Conservation (phyloP, 1,140 invertebrate species). For the Lordiphosa collinella region DNA sequence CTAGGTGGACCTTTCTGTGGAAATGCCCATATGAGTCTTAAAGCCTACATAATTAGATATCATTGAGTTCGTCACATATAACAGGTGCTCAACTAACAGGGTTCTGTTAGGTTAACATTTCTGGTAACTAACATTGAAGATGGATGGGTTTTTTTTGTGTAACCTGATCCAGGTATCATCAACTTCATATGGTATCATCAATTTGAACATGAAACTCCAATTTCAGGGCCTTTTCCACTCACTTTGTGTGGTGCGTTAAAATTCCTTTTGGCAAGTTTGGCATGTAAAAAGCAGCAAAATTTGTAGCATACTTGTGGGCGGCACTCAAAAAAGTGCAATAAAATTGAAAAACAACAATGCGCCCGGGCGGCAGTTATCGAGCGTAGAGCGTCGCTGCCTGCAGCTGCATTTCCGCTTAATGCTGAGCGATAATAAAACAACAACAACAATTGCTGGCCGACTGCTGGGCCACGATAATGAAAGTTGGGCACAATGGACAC, state of each 20-base stretch:
- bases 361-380: constrained; percentile 42
- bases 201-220: no score
- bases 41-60: no score
- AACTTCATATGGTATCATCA: no score
- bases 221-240: no score
- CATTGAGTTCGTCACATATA: no score
- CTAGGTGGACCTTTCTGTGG: no score
- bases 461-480: constrained; percentile 59
- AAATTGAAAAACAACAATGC: constrained; percentile 18
- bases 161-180: no score
- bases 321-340: constrained; percentile 36
- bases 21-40: no score
- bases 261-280: constrained; percentile 29
- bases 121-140: no score
- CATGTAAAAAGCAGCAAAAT: constrained; percentile 40
- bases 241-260: background rate
- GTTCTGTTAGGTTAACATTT: no score
- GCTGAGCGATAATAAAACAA: constrained; percentile 72
- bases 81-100: no score
- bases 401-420: constrained; percentile 74
- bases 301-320: constrained; percentile 61
- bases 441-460: constrained; percentile 33
- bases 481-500: constrained; percentile 26
- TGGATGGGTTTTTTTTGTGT: no score
- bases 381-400: constrained; percentile 28